Base-by-base conservation (phyloP, 1,140 invertebrate genomes). In the Drosophila bocqueti region DNA sequence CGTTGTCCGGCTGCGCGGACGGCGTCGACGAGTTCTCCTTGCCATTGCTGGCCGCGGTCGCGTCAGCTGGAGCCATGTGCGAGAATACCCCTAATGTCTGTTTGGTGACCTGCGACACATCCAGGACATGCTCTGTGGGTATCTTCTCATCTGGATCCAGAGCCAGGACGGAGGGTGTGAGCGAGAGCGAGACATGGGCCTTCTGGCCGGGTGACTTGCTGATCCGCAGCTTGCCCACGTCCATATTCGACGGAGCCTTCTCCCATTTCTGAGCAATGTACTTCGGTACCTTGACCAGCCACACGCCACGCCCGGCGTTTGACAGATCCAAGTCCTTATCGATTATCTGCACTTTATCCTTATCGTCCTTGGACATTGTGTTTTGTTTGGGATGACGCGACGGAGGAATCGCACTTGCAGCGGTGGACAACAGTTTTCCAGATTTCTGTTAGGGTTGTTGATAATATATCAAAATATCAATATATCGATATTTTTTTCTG, bases 251-350 rank as follows among this genome's bases (percentile, higher is more conserved):
- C 96, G n/a, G 98, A 96, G 95, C 94, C 79, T 97, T 97, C 95
- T 68, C 96, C 95, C 93, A 96, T 96, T 86, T 96, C 94, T 80
- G 97, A 4, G 98, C 96, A 77, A 99, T 96, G 94, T 99, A 99
- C 94, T 99, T 99, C 4, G 98, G 98, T 26, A 98, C 98, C 94
- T 99, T 99, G 0, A 99, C 98, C 11, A 99, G 94, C 98, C 98
- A 99, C 10, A 99, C 97, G 42, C 98, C 98, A 81, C 98, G 94
- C 10, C 95, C 95, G 34, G 97, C 96, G 92, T 98, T 97, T n/a
- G 96, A 96, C 26, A 98, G 94, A 94, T 99, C 98, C 71, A 99
- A 94, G 87, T 98, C 95, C 79, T 95, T 94, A 92, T 97, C 95
- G 50, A 92, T 91, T 10, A 92, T 90, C 69, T 87, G 85, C 9